Evolutionary conservation across 1,140 invertebrate genomes (phyloP), one percentile per base, ranked within the genome.

Genomic region (Leptinotarsa defecta): DNA sequence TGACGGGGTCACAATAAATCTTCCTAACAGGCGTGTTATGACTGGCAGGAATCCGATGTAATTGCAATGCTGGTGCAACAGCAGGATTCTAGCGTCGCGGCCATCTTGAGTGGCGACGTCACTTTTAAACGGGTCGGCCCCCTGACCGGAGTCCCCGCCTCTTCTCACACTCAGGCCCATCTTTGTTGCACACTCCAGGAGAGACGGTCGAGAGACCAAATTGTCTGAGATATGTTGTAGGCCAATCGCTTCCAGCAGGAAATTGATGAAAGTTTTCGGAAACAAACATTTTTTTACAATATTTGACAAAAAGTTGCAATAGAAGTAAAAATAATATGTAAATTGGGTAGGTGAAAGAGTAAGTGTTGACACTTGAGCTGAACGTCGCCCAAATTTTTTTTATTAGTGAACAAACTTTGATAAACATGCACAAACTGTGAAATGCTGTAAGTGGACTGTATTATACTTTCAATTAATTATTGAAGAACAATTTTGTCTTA

Each of bases 81-180:
- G 64, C 64, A 65, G 20, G 64, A 65, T 13, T 17, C 64, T 27
- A 17, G 20, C 27, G 64, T 13, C 68, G 61, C 72, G n/a, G 72
- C 72, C 72, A 74, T 74, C 72, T 74, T 74, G 48, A 34, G 17
- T 48, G 61, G 48, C 19, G 27, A 74, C 72, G 72, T 74, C 72
- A 74, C 72, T 63, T 57, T 19, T 57, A 19, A 57, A 57, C 52
- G 57, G 49, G 15, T 24, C 71, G 71, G 71, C 57, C 71, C 71
- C 57, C 20, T 20, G 24, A 20, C 13, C 27, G 13, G 61, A 74
- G 61, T 68, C 22, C 61, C 61, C 61, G 61, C 72, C 72, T 67
- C 43, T 48, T 19, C 17, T 22, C 48, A 49, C 70, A 68, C 34
- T 49, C 61, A 74, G 72, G 64, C 62, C 72, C 72, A 74, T 74